Base-by-base conservation (phyloP, 2,113 vertebrate genomes). In the Pterocles burchelli region DNA sequence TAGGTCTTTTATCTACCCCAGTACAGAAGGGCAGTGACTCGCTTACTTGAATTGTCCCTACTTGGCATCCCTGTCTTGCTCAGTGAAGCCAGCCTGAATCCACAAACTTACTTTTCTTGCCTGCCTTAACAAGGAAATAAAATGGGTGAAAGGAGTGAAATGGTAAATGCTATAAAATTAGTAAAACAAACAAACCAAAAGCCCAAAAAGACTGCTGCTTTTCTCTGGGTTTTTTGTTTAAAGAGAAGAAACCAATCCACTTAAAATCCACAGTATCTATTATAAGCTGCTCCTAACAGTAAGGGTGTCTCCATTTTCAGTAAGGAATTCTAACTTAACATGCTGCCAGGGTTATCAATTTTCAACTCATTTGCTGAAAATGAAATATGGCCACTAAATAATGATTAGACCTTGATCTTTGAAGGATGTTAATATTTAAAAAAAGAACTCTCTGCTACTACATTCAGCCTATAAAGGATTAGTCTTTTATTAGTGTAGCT, bases 401-500 rank as follows among this genome's bases (percentile, higher is more conserved):
- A 95, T 84, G 63, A 95, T 83, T 38, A 95, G 89, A 81, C 41
- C 29, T 73, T 77, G 57, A 62, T 85, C 92, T 96, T 65, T 79
- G 67, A 93, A 95, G 57, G 81, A 91, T 89, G 71, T 38, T 34
- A 83, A 89, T 10, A 94, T 88, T 76, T 93, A 93, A 96, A 97
- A 95, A 96, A 89, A 96, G 80, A 95, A 90, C 51, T 49, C 80
- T 93, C 51, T 88, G 85, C 84, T 80, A 85, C 94, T 76, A 91
- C 90, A 89, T 68, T 94, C 33, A 85, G 66, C 52, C 92, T 94
- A 59, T 71, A 79, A 91, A 89, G 94, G 96, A 97, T 95, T 94
- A 90, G 73, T 93, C 90, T 97, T 97, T 96, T 97, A 98, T 97
- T 97, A 97, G 94, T 46, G 86, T 95, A 94, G 93, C 89, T 85